Conservation (phyloP, 2,888 invertebrate genomes). For the Ectobius pallidus region DNA sequence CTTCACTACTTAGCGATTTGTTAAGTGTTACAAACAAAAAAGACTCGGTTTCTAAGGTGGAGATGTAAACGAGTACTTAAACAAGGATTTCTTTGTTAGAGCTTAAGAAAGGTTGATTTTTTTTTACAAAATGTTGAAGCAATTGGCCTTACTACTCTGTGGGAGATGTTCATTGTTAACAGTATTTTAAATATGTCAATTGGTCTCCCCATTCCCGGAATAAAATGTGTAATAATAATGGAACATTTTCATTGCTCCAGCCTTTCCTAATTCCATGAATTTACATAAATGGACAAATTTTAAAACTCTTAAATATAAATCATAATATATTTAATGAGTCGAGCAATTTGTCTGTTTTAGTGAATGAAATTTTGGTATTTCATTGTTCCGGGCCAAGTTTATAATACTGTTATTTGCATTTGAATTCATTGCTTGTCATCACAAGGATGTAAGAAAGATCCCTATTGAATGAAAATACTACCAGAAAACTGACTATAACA, state of each 20-base stretch:
- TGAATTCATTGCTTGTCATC: too few species aligned
- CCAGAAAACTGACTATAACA: too few species aligned
- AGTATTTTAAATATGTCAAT: constrained; percentile 29
- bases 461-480: too few species aligned
- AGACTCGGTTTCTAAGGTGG: background rate
- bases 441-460: too few species aligned
- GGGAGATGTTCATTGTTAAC: background rate
- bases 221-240: constrained; percentile 12
- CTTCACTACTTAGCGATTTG: background rate
- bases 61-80: constrained; percentile 11
- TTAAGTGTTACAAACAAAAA: constrained; percentile 3
- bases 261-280: too few species aligned
- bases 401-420: too few species aligned
- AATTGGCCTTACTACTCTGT: constrained; percentile 8
- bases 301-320: too few species aligned
- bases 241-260: background rate
- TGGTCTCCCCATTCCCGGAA: constrained; percentile 24
- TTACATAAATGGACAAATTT: too few species aligned
- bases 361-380: too few species aligned
- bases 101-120: constrained; percentile 4
- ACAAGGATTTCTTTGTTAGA: constrained; percentile 5
- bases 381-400: too few species aligned
- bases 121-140: constrained; percentile 4
- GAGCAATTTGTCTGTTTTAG: too few species aligned
- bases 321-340: too few species aligned